Percentiles rank a stretch among this genome's conserved stretches.
Conservation (phyloP, 2,113 vertebrate genomes). For the Pao palembangensis region DNA sequence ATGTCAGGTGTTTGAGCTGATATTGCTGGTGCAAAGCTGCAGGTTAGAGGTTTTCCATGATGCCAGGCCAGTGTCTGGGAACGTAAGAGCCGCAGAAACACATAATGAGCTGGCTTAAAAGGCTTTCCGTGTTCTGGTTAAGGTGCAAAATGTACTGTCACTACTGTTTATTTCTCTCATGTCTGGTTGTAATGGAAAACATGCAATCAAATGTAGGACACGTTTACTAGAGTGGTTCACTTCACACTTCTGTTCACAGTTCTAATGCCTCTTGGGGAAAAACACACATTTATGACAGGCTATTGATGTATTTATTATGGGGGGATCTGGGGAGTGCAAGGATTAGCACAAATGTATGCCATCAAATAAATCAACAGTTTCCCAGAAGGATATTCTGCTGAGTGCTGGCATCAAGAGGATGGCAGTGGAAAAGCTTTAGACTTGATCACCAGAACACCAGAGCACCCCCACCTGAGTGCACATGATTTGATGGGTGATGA, state of each 20-base stretch:
- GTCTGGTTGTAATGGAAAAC: slow-evolving; percentile 66
- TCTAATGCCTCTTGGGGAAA: slow-evolving; percentile 61
- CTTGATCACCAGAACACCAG: slow-evolving; percentile 32
- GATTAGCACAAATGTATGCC: slow-evolving; percentile 48
- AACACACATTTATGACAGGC: slow-evolving; percentile 56
- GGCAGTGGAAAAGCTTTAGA: slow-evolving; percentile 44
- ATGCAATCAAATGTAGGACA: slow-evolving; percentile 72
- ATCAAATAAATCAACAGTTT: slow-evolving; percentile 47
- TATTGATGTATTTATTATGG: slow-evolving; percentile 58
- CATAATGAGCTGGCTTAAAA: slow-evolving; percentile 73
- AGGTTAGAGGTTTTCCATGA: slow-evolving; percentile 50
- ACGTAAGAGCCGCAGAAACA: slow-evolving; percentile 52
- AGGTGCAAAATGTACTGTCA: slow-evolving; percentile 73
- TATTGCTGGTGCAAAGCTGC: slow-evolving; percentile 39
- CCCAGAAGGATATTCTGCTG: slow-evolving; percentile 18
- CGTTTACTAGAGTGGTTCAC: slow-evolving; percentile 63
- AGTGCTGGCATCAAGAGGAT: slow-evolving; percentile 32
- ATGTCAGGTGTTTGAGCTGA: slow-evolving; percentile 41
- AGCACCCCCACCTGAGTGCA: slow-evolving; percentile 30
- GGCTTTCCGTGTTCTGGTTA: slow-evolving; percentile 73
- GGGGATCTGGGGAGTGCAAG: slow-evolving; percentile 28
- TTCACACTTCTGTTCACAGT: slow-evolving; percentile 66
- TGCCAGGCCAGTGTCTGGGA: slow-evolving; percentile 43
- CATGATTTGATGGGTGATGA: slow-evolving; percentile 67
- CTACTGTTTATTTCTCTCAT: slow-evolving; percentile 67